Evolutionary conservation across 2,113 vertebrate genomes (phyloP).

Genomic region (Corythaixoides concolor): DNA sequence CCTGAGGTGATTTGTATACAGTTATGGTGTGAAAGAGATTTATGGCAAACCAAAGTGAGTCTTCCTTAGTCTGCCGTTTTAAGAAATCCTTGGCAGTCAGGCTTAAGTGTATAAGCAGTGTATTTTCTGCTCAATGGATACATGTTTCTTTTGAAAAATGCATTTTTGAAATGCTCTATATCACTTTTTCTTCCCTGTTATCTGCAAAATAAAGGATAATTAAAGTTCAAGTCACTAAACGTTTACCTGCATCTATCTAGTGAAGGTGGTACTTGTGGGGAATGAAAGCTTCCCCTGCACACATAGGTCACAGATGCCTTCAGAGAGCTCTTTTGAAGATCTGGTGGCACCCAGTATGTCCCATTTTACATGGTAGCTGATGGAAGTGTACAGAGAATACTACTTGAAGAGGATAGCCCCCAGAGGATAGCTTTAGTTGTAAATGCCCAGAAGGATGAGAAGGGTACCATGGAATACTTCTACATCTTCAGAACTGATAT

Average conservation of each 20-base stretch:
- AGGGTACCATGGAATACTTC: neutral
- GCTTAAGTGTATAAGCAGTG: neutral
- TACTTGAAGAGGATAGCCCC: neutral
- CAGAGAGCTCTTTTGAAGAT: neutral
- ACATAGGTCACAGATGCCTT: neutral
- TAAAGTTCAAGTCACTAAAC: neutral
- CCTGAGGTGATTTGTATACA: neutral
- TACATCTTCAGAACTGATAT: neutral
- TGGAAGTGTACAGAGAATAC: neutral
- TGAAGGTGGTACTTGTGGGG: neutral
- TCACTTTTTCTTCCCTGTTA: neutral
- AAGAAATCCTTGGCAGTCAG: neutral
- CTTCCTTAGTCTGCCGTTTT: neutral
- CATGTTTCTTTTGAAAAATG: neutral
- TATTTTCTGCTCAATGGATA: neutral
- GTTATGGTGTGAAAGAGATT: neutral
- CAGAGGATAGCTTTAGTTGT: neutral
- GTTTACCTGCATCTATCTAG: accelerated
- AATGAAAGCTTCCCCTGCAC: neutral
- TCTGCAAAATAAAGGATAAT: neutral
- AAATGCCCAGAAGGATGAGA: neutral
- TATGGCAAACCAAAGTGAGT: neutral
- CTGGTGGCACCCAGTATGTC: neutral
- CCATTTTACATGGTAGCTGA: neutral
- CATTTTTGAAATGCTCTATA: neutral